Conservation (phyloP, 2,113 vertebrate genomes). For the Junco hyemalis region DNA sequence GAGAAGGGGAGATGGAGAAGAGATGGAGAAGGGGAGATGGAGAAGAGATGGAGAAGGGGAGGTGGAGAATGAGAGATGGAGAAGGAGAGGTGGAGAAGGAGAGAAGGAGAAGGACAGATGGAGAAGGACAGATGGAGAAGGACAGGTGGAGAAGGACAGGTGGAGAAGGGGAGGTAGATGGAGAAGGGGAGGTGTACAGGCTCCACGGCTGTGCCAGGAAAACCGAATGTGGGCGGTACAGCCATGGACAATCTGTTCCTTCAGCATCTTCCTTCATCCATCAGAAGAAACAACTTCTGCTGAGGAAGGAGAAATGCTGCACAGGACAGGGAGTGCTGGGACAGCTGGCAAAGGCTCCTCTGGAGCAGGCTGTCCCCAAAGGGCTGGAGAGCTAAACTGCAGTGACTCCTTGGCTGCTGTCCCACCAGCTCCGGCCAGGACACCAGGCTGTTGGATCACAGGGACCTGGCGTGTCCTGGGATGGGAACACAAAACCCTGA, state of each 20-base stretch:
- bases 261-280: too few species aligned
- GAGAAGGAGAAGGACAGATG: not conserved
- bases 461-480: accelerated
- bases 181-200: not conserved
- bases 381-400: not conserved
- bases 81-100: not conserved
- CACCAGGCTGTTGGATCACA: not conserved
- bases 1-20: not conserved
- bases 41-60: not conserved
- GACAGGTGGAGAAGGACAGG: not conserved
- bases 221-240: accelerated
- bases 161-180: not conserved
- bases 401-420: not conserved
- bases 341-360: not conserved
- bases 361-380: not conserved
- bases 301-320: not conserved
- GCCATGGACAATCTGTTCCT: not conserved
- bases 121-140: not conserved
- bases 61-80: not conserved
- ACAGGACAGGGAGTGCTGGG: not conserved
- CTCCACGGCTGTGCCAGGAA: not conserved
- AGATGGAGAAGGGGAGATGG: too few species aligned
- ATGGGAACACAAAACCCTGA: not conserved
- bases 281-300: not conserved
- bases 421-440: not conserved